phyloP scores from a whole-genome alignment of 2,797 vertebrate species.

The Sebastes melanostomus region DNA sequence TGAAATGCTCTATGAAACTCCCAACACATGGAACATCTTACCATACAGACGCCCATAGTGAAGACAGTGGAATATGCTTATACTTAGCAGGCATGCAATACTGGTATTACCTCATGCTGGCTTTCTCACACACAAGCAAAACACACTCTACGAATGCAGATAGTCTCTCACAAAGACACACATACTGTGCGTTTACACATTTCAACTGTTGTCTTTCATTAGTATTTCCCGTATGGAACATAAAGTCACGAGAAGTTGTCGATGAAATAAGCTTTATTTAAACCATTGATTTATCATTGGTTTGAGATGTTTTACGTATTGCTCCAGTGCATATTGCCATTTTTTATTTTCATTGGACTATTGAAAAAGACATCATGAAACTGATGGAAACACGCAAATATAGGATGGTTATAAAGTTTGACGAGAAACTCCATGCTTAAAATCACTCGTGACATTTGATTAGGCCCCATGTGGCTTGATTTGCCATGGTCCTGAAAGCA shows the following conservation, averaged over 20 bases:
- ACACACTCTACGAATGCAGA: slow-evolving; percentile 6
- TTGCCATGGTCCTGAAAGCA: slow-evolving; percentile 35
- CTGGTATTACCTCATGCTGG: slow-evolving; percentile 51
- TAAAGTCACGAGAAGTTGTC: background rate
- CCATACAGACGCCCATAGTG: slow-evolving; percentile 31
- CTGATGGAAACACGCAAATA: slow-evolving; percentile 4
- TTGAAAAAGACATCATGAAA: background rate
- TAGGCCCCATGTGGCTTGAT: slow-evolving; percentile 28
- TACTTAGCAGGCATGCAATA: slow-evolving; percentile 38
- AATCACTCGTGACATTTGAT: slow-evolving; percentile 45
- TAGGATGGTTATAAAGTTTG: slow-evolving; percentile 18
- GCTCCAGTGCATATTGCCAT: background rate
- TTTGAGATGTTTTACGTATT: background rate
- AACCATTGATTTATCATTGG: background rate
- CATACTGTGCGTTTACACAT: background rate
- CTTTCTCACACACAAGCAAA: slow-evolving; percentile 21
- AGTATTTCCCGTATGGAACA: background rate
- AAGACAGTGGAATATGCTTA: slow-evolving; percentile 44
- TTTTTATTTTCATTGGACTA: background rate
- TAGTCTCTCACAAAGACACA: background rate
- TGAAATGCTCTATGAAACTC: slow-evolving; percentile 38
- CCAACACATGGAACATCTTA: slow-evolving; percentile 61
- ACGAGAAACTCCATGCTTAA: slow-evolving; percentile 11
- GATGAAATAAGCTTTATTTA: background rate
- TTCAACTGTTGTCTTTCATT: background rate